Base-by-base conservation (phyloP, 2,113 vertebrate species). In the Herpetotheres cachinnans region DNA sequence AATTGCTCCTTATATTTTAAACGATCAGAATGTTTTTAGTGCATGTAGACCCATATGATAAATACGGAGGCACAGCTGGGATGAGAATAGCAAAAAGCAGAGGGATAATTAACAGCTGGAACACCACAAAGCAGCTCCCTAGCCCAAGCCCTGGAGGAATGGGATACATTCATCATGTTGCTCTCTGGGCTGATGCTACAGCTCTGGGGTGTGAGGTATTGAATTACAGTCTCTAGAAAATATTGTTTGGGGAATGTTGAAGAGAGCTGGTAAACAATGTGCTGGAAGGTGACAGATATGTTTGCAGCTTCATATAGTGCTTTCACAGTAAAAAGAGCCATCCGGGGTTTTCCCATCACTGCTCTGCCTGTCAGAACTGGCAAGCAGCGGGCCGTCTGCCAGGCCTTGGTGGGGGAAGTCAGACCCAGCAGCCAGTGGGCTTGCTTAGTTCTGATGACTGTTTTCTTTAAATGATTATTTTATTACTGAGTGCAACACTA, bases 101-200 rank as follows among this genome's bases (percentile, higher is more conserved):
- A 84, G 92, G 86, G 73, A 92, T 96, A 95, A 95, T 97, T 95
- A 96, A 84, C 94, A 95, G 61, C 94, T 95, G 97, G 86, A 97
- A 83, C 74, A 72, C 65, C 63, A 61, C 87, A 73, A 77, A 73
- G 44, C 54, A 26, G 85, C 44, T 90, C 71, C 72, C 65, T 22
- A 74, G 67, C 55, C 74, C 70, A 59, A 47, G 76, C 93, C 86
- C 79, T 63, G 86, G 86, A 95, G 92, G 72, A 85, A 55, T 6
- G 8, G 0, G 13, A 49, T 87, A 17, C 83, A 93, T 97, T 93
- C 84, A 94, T 97, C 96, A 91, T 36, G 69, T 18, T 93, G 83
- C 72, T 91, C 89, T 85, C 81, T 72, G 73, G 70, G 79, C 85
- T 92, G 66, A 72, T 73, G 89, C 71, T 79, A 15, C 84, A 70